These are phyloP conservation scores for Lasioglossum marginatum DNA, from an alignment of 2,888 invertebrate genomes.

Conservation along the genomic window DNA sequence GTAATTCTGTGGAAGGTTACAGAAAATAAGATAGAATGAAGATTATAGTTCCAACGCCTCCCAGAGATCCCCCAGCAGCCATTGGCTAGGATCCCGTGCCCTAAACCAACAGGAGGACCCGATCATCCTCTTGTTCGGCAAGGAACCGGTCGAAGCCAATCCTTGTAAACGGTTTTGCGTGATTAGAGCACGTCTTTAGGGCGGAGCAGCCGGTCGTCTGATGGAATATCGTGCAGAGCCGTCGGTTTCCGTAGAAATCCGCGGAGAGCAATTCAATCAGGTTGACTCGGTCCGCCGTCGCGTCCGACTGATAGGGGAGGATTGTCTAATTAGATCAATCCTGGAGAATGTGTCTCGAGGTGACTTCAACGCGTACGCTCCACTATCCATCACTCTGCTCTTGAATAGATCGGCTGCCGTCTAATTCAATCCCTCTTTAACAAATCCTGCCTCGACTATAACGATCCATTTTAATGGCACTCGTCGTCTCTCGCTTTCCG, in stretches of 20 bases:
- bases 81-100: not conserved
- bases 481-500: not conserved
- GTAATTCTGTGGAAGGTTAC: not conserved
- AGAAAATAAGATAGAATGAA: not conserved
- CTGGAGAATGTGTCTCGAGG: slow-evolving; percentile 56
- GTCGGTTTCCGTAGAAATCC: slow-evolving; percentile 12
- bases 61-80: not conserved
- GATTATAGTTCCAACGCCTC: not conserved
- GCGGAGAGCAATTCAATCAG: slow-evolving; percentile 59
- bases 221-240: slow-evolving; percentile 30
- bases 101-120: not conserved
- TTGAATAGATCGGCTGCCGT: slow-evolving; percentile 46
- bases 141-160: slow-evolving; percentile 17
- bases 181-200: slow-evolving; percentile 48
- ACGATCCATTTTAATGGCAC: slow-evolving; percentile 42
- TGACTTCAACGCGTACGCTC: slow-evolving; percentile 43
- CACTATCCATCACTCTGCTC: slow-evolving; percentile 45
- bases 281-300: slow-evolving; percentile 8
- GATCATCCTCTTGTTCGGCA: not conserved
- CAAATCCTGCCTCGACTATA: not conserved
- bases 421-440: slow-evolving; percentile 56
- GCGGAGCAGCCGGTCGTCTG: slow-evolving; percentile 18
- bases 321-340: slow-evolving; percentile 65
- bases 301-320: slow-evolving; percentile 40
- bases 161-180: slow-evolving; percentile 29